Evolutionary conservation across 2,888 invertebrate genomes (phyloP), one percentile per base, ranked within the genome.

Genomic region (Heteromurus nitidus): DNA sequence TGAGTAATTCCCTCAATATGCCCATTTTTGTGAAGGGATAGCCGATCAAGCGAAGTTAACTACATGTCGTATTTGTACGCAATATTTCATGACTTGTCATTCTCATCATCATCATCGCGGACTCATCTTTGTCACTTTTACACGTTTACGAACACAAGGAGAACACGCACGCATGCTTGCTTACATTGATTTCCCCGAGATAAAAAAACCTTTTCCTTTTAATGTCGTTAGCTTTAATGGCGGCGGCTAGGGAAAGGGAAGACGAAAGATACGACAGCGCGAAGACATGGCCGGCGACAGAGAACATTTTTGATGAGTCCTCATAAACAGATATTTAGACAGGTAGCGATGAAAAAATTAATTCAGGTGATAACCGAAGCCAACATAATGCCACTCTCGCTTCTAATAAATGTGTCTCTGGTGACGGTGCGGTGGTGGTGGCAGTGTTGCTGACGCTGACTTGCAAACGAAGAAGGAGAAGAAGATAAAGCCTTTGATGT

Each of bases 341-440:
- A 85, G 85, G 85, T 85, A 85, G 85, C 83, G 47, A 80, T 58
- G 77, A 84, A 84, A 67, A 79, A 85, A 84, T 85, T 85, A 85
- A 84, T 84, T 85, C 84, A 84, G 84, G 84, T 85, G 85, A 85
- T 83, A 82, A 82, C 82, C 85, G 82, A 84, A 84, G 83, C 85
- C 84, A 79, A 80, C 68, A 72, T 77, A 82, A 81, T 82, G 83
- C 80, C 64, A 36, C 64, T 69, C 62, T n/a, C 30, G 7, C 24
- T 13, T 22, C 11, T 62, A 18, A 30, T 62, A 64, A 64, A 77
- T 65, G 42, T 76, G 77, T 79, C 77, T 79, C 70, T 79, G 64
- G 70, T 70, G 20, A 64, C 64, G 60, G 64, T 47, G 68, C 58
- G n/a, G n/a, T n/a, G n/a, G n/a, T n/a, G n/a, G n/a, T n/a, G n/a